Conservation (phyloP, 2,113 vertebrate species). For the Desmodus rotundus region DNA sequence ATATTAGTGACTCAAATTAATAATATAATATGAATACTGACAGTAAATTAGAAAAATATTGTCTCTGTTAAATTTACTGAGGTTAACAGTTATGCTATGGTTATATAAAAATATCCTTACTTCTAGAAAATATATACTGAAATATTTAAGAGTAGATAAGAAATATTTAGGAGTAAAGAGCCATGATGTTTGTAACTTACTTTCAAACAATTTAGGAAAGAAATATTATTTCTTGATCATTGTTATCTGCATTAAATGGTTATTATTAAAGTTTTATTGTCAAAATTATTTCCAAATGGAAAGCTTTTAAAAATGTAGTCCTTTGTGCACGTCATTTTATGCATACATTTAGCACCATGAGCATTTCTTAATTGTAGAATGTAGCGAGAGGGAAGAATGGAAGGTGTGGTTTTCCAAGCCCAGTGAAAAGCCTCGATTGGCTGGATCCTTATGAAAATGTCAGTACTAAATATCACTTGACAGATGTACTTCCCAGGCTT, state of each 20-base stretch:
- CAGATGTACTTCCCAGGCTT: constrained; percentile 50
- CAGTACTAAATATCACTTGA: constrained; percentile 64
- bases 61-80: neutral
- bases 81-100: too few relatives aligned
- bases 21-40: neutral
- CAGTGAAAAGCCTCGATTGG: neutral
- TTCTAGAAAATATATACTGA: neutral
- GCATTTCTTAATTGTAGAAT: neutral
- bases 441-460: constrained; percentile 64
- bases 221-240: neutral
- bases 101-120: neutral
- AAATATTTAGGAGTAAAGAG: neutral
- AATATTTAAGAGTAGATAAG: neutral
- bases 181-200: neutral
- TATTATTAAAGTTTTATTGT: neutral
- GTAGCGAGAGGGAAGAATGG: neutral
- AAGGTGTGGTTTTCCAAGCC: neutral
- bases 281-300: constrained; percentile 14
- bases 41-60: neutral
- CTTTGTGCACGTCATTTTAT: neutral
- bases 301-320: neutral
- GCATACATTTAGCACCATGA: neutral
- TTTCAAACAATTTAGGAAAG: neutral
- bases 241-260: neutral
- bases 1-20: neutral